Percentiles rank a stretch among this genome's conserved stretches.
Conservation (phyloP, 1,140 invertebrate genomes). For the Ditylenchus dipsaci region DNA sequence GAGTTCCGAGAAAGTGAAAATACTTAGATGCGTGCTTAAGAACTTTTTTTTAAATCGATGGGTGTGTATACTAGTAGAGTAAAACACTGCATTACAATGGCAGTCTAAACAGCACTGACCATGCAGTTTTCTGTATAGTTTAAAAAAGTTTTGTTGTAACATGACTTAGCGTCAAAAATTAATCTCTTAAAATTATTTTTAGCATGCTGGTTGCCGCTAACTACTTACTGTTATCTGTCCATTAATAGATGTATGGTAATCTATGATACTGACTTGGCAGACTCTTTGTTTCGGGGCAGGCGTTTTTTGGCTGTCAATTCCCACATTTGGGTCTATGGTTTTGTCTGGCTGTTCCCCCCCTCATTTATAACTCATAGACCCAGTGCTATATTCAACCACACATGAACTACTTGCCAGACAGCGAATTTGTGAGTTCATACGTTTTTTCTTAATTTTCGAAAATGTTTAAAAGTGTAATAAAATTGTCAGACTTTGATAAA, state of each 20-base stretch:
- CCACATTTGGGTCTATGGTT: neutral
- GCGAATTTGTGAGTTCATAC: neutral
- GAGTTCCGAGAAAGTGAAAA: too few species aligned
- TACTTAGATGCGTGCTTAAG: too few species aligned
- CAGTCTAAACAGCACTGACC: too few species aligned
- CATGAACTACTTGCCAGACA: neutral
- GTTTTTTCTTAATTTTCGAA: too few species aligned
- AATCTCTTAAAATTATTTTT: neutral
- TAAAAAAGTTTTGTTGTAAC: too few species aligned
- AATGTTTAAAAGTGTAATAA: too few species aligned
- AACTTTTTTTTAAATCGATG: too few species aligned
- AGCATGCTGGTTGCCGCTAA: neutral
- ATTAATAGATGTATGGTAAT: neutral
- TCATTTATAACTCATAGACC: neutral
- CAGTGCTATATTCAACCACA: neutral
- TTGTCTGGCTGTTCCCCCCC: neutral
- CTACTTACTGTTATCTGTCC: neutral
- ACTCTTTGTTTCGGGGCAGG: neutral
- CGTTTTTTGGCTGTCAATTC: neutral
- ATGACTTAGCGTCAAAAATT: too few species aligned
- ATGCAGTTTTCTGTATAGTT: too few species aligned
- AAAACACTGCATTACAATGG: too few species aligned
- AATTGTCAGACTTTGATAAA: too few species aligned
- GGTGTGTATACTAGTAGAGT: too few species aligned
- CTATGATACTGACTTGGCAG: neutral